phyloP scores from a whole-genome alignment of 2,797 vertebrate genomes.

The Brachyalestes nurse region DNA sequence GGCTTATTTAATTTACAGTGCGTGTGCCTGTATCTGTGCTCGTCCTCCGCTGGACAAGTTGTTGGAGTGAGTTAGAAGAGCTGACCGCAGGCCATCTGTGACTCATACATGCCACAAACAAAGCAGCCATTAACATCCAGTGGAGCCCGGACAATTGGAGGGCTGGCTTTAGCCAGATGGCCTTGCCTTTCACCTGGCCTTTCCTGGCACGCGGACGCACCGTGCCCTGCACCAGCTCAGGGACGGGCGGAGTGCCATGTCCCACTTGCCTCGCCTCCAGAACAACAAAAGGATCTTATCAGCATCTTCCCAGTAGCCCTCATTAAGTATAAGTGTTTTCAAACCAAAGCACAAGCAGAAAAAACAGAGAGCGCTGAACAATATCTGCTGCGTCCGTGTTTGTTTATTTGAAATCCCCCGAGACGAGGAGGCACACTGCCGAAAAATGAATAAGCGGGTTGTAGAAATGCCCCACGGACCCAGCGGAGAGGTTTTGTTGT shows the following conservation, averaged over 20 bases:
- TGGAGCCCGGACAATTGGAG: slow-evolving; percentile 29
- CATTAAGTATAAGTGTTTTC: slow-evolving; percentile 31
- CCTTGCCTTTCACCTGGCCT: slow-evolving; percentile 41
- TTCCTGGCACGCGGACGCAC: slow-evolving; percentile 17
- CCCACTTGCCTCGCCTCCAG: slow-evolving; percentile 2
- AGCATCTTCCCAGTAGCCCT: slow-evolving; percentile 29
- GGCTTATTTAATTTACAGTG: neutral
- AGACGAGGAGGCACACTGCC: slow-evolving; percentile 10
- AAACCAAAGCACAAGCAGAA: slow-evolving; percentile 6
- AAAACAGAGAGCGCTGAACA: neutral
- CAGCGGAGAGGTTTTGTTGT: slow-evolving; percentile 32
- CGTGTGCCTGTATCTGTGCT: neutral
- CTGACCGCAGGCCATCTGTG: slow-evolving; percentile 35
- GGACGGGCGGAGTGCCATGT: slow-evolving; percentile 30
- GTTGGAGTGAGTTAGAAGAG: neutral
- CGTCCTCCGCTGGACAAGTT: neutral
- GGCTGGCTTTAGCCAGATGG: slow-evolving; percentile 38
- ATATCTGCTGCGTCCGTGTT: slow-evolving; percentile 23
- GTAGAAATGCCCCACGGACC: slow-evolving; percentile 17
- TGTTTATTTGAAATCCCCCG: slow-evolving; percentile 4
- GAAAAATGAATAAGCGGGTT: slow-evolving; percentile 37
- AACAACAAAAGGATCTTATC: slow-evolving; percentile 27
- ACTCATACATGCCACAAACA: slow-evolving; percentile 51
- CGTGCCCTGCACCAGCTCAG: slow-evolving; percentile 6
- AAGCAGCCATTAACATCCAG: slow-evolving; percentile 55